Conservation (phyloP, 2,113 vertebrate species). For the Nothobranchius furzeri region DNA sequence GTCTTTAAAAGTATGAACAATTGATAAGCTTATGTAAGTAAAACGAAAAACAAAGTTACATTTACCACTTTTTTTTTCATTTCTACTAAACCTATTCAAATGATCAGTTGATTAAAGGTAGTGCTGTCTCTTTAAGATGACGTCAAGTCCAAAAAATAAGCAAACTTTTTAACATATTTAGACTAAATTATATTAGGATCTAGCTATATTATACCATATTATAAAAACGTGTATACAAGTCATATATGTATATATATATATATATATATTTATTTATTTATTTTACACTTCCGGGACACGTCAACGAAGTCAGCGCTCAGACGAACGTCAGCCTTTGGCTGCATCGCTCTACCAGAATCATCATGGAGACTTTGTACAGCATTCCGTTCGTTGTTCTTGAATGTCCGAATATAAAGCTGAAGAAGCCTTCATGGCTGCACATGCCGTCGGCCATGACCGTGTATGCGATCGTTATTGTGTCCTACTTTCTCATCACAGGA, state of each 20-base stretch:
- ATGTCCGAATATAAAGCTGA: slow-evolving; percentile 95
- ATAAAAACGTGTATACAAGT: too few species aligned
- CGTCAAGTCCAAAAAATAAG: neutral
- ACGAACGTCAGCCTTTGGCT: neutral
- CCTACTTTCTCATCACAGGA: slow-evolving; percentile 99
- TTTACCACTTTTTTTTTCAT: too few species aligned
- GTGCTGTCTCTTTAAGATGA: slow-evolving; percentile 27
- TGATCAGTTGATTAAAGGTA: neutral
- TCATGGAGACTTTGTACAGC: slow-evolving; percentile 91
- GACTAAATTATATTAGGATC: too few species aligned
- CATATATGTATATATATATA: too few species aligned
- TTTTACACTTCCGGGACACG: slow-evolving; percentile 63
- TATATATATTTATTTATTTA: too few species aligned
- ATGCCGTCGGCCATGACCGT: slow-evolving; percentile 99
- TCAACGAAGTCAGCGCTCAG: slow-evolving; percentile 54
- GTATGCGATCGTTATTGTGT: slow-evolving; percentile 94
- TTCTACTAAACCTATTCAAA: too few species aligned
- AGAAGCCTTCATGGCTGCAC: slow-evolving; percentile 95
- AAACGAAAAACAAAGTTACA: too few species aligned
- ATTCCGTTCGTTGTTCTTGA: slow-evolving; percentile 91
- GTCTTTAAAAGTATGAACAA: too few species aligned
- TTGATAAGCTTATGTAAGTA: too few species aligned
- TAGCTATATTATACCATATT: too few species aligned
- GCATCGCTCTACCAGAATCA: neutral
- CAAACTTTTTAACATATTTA: neutral